A percentile compares a stretch with the other conserved stretches of the same genome.
Evolutionary conservation across 1,140 invertebrate genomes (phyloP).

Genomic region (Steinernema feltiae): DNA sequence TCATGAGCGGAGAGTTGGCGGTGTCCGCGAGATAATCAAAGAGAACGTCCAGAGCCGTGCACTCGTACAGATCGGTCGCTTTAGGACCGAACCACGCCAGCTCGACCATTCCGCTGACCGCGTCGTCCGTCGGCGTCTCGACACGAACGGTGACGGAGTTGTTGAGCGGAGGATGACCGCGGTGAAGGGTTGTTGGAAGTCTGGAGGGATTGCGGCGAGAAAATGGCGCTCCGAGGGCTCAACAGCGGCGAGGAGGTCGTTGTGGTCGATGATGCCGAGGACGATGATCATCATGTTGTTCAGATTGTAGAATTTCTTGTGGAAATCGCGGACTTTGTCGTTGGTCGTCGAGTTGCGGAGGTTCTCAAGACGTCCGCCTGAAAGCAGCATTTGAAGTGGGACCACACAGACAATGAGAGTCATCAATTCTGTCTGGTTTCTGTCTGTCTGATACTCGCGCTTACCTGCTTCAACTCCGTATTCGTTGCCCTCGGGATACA

Average conservation of each 20-base stretch:
- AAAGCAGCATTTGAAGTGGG: no score
- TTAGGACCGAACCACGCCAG: constrained; percentile 66
- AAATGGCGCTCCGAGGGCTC: constrained; percentile 61
- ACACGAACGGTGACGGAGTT: constrained; percentile 62
- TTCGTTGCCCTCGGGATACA: background rate
- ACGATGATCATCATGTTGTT: constrained; percentile 80
- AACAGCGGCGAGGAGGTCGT: constrained; percentile 70
- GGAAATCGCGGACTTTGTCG: constrained; percentile 66
- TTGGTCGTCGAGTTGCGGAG: background rate
- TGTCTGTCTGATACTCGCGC: background rate
- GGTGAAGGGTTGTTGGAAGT: constrained; percentile 45
- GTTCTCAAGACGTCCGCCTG: constrained; percentile 60
- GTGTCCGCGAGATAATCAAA: constrained; percentile 78
- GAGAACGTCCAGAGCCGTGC: constrained; percentile 67
- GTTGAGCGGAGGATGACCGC: constrained; percentile 64
- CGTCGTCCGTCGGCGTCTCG: constrained; percentile 76
- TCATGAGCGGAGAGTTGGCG: constrained; percentile 73
- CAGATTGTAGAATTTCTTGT: constrained; percentile 79
- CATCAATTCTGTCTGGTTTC: constrained; percentile 40
- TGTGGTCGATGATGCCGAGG: constrained; percentile 71
- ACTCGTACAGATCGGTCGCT: background rate
- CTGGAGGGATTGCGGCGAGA: constrained; percentile 66
- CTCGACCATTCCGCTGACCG: constrained; percentile 73
- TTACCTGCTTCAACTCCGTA: background rate
- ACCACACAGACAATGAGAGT: background rate